Evolutionary conservation across 2,888 invertebrate species (phyloP).

Genomic region (Rhingia rostrata): DNA sequence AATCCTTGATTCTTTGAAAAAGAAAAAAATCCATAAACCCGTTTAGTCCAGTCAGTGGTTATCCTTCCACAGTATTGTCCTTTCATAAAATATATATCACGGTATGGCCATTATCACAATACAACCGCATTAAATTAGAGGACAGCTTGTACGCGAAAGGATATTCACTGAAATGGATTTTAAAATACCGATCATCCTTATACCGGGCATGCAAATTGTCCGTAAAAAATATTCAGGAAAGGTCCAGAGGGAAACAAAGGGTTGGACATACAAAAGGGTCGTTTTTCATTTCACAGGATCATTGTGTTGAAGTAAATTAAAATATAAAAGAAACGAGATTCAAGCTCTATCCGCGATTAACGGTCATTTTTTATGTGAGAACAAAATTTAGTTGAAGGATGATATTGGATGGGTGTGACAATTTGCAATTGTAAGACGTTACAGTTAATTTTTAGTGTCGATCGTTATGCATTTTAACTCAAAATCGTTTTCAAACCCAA

Average conservation of each 20-base stretch:
- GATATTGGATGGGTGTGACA: too few relatives aligned
- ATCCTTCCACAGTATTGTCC: constrained; percentile 45
- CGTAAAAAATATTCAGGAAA: constrained; percentile 12
- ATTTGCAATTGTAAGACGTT: too few relatives aligned
- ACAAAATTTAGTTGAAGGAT: too few relatives aligned
- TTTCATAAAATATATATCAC: neutral
- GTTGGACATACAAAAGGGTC: constrained; percentile 36
- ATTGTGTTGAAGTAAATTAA: neutral
- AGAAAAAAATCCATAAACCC: constrained; percentile 40
- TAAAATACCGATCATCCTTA: too few relatives aligned
- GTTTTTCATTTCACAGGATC: constrained; percentile 60
- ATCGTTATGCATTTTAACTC: too few relatives aligned
- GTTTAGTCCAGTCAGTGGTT: constrained; percentile 56
- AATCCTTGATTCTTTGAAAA: constrained; percentile 17
- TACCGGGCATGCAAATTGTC: neutral
- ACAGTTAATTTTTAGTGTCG: too few relatives aligned
- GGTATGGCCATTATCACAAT: constrained; percentile 43
- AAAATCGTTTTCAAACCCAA: too few relatives aligned
- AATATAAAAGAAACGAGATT: too few relatives aligned
- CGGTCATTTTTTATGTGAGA: too few relatives aligned
- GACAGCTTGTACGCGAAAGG: constrained; percentile 53
- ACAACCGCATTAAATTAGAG: constrained; percentile 38
- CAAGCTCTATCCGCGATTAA: too few relatives aligned
- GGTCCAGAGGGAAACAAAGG: constrained; percentile 53
- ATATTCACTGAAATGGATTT: neutral